These are phyloP conservation scores for Hyles euphorbiae DNA, from an alignment of 1,140 invertebrate species.

Conservation along the genomic window DNA sequence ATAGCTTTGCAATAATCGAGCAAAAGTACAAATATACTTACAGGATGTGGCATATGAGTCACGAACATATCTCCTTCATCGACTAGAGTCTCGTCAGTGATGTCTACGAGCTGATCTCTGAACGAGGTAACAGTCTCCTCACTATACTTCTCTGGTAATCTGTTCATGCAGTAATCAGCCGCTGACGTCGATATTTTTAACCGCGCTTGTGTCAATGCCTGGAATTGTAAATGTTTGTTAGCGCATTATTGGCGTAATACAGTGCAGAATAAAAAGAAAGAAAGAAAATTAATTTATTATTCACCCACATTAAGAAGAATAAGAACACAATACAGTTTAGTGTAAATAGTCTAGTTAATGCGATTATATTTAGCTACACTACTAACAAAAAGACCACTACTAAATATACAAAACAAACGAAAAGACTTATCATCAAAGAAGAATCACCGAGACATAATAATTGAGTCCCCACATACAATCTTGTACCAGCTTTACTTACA, in stretches of 20 bases:
- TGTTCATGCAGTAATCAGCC: slow-evolving; percentile 50
- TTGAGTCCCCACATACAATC: too few species aligned
- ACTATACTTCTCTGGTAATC: slow-evolving; percentile 35
- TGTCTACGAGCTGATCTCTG: slow-evolving; percentile 31
- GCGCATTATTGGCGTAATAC: background rate
- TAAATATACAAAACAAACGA: too few species aligned
- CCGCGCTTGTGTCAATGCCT: slow-evolving; percentile 48
- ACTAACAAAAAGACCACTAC: too few species aligned
- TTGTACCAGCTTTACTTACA: too few species aligned
- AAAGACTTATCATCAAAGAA: too few species aligned
- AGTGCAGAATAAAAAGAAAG: background rate
- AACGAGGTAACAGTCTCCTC: slow-evolving; percentile 19
- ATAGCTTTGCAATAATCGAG: background rate
- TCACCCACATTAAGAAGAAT: too few species aligned
- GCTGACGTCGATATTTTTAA: slow-evolving; percentile 61
- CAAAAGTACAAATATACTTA: slow-evolving; percentile 41
- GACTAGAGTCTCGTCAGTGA: slow-evolving; percentile 52
- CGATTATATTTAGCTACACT: too few species aligned
- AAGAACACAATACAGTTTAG: too few species aligned
- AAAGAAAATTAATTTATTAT: too few species aligned
- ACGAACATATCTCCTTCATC: slow-evolving; percentile 49
- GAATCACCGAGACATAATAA: too few species aligned
- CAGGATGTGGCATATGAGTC: slow-evolving; percentile 65
- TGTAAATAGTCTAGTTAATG: too few species aligned
- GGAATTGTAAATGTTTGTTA: slow-evolving; percentile 18